Conservation (phyloP, 2,113 vertebrate genomes). For the Hassar affinis region DNA sequence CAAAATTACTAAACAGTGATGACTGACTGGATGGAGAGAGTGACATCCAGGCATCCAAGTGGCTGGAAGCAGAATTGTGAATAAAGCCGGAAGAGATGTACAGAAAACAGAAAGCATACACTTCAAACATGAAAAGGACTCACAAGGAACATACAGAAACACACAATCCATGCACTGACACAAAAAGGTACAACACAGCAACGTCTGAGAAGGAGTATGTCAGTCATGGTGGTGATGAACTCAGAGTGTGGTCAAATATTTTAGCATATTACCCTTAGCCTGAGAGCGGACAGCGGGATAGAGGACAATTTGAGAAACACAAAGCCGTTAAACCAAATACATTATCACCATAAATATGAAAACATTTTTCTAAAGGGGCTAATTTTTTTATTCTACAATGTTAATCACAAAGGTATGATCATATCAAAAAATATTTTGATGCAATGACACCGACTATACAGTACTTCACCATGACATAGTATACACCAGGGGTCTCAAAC, state of each 20-base stretch:
- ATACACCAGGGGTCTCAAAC: no score
- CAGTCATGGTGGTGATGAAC: not conserved
- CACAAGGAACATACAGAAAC: slow-evolving; percentile 19
- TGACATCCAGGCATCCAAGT: no score
- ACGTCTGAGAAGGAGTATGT: not conserved
- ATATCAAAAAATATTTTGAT: not conserved
- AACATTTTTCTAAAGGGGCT: not conserved
- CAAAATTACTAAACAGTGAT: not conserved
- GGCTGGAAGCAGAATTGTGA: not conserved
- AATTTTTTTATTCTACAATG: not conserved
- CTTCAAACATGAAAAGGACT: slow-evolving; percentile 3
- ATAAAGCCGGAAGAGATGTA: not conserved
- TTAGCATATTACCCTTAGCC: slow-evolving; percentile 57
- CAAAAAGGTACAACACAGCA: slow-evolving; percentile 5
- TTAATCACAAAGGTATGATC: not conserved
- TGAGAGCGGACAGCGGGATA: slow-evolving; percentile 60
- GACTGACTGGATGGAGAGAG: not conserved
- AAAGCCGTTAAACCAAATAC: slow-evolving; percentile 27
- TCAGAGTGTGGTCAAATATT: not conserved
- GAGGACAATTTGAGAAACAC: slow-evolving; percentile 38
- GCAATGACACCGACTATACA: not conserved
- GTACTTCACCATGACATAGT: not conserved
- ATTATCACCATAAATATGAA: not conserved
- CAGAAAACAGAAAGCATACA: slow-evolving; percentile 38
- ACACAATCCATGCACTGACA: slow-evolving; percentile 45